phyloP scores from a whole-genome alignment of 2,113 vertebrate genomes.

The Forbesichthys agassizii region DNA sequence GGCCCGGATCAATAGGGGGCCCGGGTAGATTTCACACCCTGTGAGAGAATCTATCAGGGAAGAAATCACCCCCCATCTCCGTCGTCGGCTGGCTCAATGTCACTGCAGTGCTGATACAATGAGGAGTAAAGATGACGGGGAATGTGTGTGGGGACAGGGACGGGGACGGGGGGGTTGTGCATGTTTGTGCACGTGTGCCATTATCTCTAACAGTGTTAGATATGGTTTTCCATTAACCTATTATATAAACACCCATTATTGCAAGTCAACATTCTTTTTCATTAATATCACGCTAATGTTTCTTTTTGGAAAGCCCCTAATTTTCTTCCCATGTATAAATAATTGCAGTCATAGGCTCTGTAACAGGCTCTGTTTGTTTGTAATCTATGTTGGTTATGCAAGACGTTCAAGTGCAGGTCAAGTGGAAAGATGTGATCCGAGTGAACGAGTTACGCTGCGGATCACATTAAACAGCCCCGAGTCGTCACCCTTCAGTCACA shows the following conservation, averaged over 20 bases:
- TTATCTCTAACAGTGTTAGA: not conserved
- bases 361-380: not conserved
- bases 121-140: slow-evolving; percentile 2
- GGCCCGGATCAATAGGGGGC: slow-evolving; percentile 31
- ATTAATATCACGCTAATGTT: too few relatives aligned
- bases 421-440: slow-evolving; percentile 43
- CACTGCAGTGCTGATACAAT: slow-evolving; percentile 4
- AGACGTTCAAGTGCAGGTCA: slow-evolving; percentile 28
- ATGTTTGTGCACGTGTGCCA: too few relatives aligned
- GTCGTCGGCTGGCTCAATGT: not conserved
- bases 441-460: slow-evolving; percentile 32
- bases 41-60: slow-evolving; percentile 24
- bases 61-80: not conserved
- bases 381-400: slow-evolving; percentile 3
- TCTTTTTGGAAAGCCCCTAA: slow-evolving; percentile 5
- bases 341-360: slow-evolving; percentile 9
- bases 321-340: slow-evolving; percentile 19
- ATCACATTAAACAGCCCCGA: slow-evolving; percentile 29
- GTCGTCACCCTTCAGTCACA: slow-evolving; percentile 12
- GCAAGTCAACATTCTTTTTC: not conserved
- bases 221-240: not conserved
- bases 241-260: not conserved
- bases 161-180: not conserved
- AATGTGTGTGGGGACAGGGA: too few relatives aligned
- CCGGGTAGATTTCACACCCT: slow-evolving; percentile 36